Percentiles rank a stretch among this genome's conserved stretches.
Evolutionary conservation across 1,140 invertebrate genomes (phyloP).

Genomic region (Megalonaias nervosa): DNA sequence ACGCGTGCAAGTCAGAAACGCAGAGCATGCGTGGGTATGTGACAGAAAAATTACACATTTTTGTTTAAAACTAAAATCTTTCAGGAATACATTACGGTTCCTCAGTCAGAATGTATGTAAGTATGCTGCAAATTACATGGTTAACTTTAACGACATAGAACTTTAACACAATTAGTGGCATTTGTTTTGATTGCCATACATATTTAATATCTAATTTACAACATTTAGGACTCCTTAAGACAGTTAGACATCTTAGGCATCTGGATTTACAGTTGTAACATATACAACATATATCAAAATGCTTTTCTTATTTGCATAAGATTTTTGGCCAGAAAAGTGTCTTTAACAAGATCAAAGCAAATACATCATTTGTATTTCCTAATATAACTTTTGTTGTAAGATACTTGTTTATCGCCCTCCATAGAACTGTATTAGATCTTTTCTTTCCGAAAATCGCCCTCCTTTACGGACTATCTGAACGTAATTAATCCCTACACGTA

Average conservation of each 20-base stretch:
- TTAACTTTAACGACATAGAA: too few species aligned
- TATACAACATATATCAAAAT: too few species aligned
- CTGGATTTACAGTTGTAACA: too few species aligned
- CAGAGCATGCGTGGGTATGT: conserved; percentile 15
- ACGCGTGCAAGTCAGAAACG: conserved; percentile 12
- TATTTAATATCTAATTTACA: too few species aligned
- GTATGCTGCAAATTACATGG: background rate
- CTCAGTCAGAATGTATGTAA: background rate
- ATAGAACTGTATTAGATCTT: background rate
- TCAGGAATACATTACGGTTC: background rate
- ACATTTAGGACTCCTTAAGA: too few species aligned
- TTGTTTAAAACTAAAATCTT: background rate
- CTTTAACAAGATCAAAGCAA: background rate
- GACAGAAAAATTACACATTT: background rate
- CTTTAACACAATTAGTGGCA: too few species aligned
- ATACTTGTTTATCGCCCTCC: too few species aligned
- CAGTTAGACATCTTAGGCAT: too few species aligned
- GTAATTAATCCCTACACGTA: conserved; percentile 18
- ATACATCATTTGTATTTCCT: background rate
- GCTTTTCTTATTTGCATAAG: too few species aligned
- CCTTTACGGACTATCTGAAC: conserved; percentile 18
- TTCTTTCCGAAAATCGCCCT: conserved; percentile 5
- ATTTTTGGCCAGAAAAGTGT: too few species aligned
- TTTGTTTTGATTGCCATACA: too few species aligned
- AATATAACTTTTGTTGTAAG: too few species aligned